phyloP scores from a whole-genome alignment of 2,113 vertebrate species.

The Tragelaphus scriptus region DNA sequence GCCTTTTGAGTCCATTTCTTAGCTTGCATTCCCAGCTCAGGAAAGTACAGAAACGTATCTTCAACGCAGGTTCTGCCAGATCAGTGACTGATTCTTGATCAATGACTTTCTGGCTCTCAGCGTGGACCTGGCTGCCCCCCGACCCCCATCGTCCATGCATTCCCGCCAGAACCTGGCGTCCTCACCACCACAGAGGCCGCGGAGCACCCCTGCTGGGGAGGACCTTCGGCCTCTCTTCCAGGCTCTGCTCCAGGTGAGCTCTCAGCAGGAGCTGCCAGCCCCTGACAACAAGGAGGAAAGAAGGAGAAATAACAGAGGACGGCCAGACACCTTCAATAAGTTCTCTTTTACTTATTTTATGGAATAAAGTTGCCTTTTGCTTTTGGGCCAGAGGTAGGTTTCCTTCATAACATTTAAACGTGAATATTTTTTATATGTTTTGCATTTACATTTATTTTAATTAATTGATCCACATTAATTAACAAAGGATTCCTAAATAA shows the following conservation, averaged over 20 bases:
- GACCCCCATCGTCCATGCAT: not conserved
- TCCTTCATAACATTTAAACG: constrained; percentile 16
- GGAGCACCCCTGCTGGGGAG: not conserved
- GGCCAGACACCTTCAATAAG: not conserved
- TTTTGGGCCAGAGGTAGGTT: not conserved
- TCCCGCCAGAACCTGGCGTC: not conserved
- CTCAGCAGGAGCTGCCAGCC: not conserved
- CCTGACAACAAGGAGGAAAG: not conserved
- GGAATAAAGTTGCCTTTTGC: not conserved
- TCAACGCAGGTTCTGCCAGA: not conserved
- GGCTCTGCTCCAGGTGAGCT: not conserved
- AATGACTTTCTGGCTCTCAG: not conserved
- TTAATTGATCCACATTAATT: constrained; percentile 17
- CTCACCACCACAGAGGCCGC: fast-evolving
- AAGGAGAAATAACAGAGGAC: not conserved
- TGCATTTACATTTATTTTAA: constrained; percentile 41
- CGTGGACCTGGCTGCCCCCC: not conserved
- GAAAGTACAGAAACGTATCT: not conserved
- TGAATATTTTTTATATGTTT: not conserved
- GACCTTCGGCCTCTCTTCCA: not conserved
- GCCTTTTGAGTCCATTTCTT: not conserved
- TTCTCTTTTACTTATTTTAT: not conserved
- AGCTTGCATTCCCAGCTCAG: not conserved
- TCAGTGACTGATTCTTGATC: not conserved
- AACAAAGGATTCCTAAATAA: constrained; percentile 15